Base-by-base conservation (phyloP, 2,888 invertebrate species). In the Pseudococcus longispinus region DNA sequence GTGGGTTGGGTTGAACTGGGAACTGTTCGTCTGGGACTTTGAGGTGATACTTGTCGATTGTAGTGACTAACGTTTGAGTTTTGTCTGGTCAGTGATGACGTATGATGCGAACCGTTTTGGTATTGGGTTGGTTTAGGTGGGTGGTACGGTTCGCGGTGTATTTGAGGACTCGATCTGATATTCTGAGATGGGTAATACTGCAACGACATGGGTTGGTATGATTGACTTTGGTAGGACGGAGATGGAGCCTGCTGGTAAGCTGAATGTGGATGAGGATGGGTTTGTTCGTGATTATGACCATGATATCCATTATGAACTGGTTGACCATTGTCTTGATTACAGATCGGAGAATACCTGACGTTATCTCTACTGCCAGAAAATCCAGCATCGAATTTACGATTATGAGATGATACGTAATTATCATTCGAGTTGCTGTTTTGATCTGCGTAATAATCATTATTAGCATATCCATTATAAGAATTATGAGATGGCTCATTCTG, bases 181-280 rank as follows among this genome's bases (percentile, higher is more conserved):
- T 74, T 70, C 65, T 87, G 87, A 15, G 85, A 82, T 5, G 80
- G 83, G 29, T 85, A 74, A 32, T 84, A 85, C 46, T 87, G 87
- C n/a, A 85, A 65, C 20, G 87, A 87, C 85, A 85, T 85, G 0
- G 87, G 85, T 42, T 87, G 87, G 60, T 85, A 87, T 2, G 82
- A 80, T 42, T 46, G 70, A 42, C 65, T 26, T 80, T 80, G 77
- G 42, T 80, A 80, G 2, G 87, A 74, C 1, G 83, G 74, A 23
- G 87, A 87, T n/a, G 37, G 20, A 18, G 87, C 23, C 88, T 70
- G 70, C 85, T 88, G 89, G 51, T 87, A 84, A 9, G n/a, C 15
- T 2, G 83, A 60, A 29, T 60, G 65, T 2, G 55, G 84, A 23
- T 42, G 42, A 9, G 51, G 55, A 37, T 83, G 29, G 32, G 70